Conservation (phyloP, 2,797 vertebrate species). For the Somateria mollissima region DNA sequence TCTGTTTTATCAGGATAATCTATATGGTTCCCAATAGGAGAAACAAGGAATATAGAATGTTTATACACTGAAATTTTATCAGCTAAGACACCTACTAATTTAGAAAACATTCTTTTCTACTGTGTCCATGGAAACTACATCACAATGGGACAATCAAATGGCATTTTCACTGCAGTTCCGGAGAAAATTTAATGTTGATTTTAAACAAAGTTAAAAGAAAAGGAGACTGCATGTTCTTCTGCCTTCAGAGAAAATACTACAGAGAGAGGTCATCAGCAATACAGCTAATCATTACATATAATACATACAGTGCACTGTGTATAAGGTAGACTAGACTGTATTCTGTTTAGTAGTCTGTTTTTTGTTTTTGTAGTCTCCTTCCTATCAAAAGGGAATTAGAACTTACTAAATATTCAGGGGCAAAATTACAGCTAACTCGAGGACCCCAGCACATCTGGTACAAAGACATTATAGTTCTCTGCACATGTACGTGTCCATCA, state of each 20-base stretch:
- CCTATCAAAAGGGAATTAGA: neutral
- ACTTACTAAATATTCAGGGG: neutral
- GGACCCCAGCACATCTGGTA: neutral
- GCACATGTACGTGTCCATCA: accelerated
- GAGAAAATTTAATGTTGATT: neutral
- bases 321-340: neutral
- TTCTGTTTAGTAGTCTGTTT: neutral
- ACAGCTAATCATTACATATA: neutral
- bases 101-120: neutral
- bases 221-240: neutral
- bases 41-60: neutral
- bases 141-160: neutral
- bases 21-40: neutral
- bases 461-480: neutral
- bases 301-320: neutral
- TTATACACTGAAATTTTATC: neutral
- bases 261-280: neutral
- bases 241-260: neutral
- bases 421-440: neutral
- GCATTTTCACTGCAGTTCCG: neutral
- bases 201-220: conserved; percentile 4
- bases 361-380: neutral
- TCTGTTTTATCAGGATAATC: neutral
- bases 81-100: neutral
- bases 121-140: neutral